Percentiles rank a stretch among this genome's conserved stretches.
Conservation (phyloP, 1,140 invertebrate genomes). For the Heterodera schachtii region DNA sequence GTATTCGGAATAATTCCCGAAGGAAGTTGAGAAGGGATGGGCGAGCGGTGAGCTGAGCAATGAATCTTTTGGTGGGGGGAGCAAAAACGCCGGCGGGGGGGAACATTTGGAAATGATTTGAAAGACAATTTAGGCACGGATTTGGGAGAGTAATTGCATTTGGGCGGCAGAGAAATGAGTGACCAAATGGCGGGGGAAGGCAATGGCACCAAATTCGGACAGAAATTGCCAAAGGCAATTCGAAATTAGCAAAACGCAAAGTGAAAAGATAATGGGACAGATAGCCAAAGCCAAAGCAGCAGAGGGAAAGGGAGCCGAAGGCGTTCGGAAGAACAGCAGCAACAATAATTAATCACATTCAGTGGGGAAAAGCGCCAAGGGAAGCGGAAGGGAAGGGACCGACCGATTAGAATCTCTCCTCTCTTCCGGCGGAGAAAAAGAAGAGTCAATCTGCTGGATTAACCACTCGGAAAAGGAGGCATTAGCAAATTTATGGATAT, state of each 20-base stretch:
- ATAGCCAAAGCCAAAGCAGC: background rate
- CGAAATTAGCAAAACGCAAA: background rate
- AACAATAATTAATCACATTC: slow-evolving; percentile 12
- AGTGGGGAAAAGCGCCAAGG: background rate
- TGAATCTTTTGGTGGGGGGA: background rate
- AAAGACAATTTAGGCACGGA: background rate
- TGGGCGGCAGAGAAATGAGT: background rate
- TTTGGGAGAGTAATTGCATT: slow-evolving; percentile 1
- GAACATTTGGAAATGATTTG: slow-evolving; percentile 3
- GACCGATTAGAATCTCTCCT: background rate
- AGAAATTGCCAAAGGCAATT: background rate
- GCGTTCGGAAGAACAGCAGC: background rate
- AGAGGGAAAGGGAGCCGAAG: background rate
- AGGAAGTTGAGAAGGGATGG: background rate
- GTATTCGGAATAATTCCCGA: background rate
- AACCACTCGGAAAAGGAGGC: no score
- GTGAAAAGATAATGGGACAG: background rate
- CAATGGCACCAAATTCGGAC: background rate
- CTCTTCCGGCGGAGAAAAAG: background rate
- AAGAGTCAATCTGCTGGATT: no score
- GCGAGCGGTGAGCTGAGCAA: background rate
- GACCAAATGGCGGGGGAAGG: background rate
- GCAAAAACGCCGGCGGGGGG: background rate
- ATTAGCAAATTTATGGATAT: background rate
- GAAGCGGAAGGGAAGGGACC: background rate